phyloP scores from a whole-genome alignment of 2,888 invertebrate genomes.

The Hirtodrosophila trivittata region DNA sequence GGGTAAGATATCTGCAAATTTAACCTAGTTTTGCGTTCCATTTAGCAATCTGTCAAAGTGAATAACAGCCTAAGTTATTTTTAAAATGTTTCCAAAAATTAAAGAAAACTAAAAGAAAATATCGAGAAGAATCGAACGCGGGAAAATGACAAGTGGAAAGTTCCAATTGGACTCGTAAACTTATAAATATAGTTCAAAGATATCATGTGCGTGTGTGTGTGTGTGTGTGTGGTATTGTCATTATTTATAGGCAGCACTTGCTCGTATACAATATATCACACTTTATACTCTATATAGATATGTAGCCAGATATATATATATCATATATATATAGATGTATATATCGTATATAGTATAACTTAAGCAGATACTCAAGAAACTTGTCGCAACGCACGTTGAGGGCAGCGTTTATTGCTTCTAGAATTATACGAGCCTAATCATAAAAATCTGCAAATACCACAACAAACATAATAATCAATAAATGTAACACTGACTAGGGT shows the following conservation, averaged over 20 bases:
- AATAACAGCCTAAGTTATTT: too few relatives aligned
- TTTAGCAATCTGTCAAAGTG: too few relatives aligned
- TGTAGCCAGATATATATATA: slow-evolving; percentile 18
- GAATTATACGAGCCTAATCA: slow-evolving; percentile 68
- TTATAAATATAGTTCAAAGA: slow-evolving; percentile 54
- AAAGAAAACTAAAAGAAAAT: slow-evolving; percentile 6
- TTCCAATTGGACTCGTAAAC: slow-evolving; percentile 22
- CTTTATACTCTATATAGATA: slow-evolving; percentile 28
- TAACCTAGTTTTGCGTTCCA: too few relatives aligned
- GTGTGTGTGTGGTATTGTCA: slow-evolving; percentile 28
- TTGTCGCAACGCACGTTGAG: slow-evolving; percentile 11
- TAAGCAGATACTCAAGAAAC: too few relatives aligned
- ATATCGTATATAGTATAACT: slow-evolving; percentile 19
- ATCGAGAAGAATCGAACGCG: slow-evolving; percentile 18
- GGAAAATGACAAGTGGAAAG: slow-evolving; percentile 24
- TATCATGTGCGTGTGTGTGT: slow-evolving; percentile 31
- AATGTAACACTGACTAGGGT: neutral
- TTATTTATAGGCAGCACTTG: slow-evolving; percentile 74
- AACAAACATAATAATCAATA: slow-evolving; percentile 14
- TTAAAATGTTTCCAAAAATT: neutral
- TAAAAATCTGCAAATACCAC: slow-evolving; percentile 42
- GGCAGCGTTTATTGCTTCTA: slow-evolving; percentile 54
- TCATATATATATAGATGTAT: slow-evolving; percentile 16
- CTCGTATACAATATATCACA: slow-evolving; percentile 34
- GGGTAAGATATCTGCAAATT: too few relatives aligned